phyloP scores from a whole-genome alignment of 1,140 invertebrate genomes.

The Drosophila jambulina region DNA sequence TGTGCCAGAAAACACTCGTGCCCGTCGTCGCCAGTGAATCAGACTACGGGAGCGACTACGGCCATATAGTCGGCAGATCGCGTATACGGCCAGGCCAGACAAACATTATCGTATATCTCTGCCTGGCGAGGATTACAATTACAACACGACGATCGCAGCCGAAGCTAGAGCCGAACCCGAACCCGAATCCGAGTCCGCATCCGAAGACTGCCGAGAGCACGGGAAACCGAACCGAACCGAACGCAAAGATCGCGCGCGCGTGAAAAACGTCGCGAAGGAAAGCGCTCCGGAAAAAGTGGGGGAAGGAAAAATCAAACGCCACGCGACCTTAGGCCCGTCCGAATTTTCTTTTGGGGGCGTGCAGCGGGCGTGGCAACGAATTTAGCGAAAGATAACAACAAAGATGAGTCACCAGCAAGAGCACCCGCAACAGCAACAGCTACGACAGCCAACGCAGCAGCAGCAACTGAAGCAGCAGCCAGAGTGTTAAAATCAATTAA shows the following conservation, averaged over 20 bases:
- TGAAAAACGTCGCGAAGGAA: conserved; percentile 73
- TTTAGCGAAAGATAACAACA: conserved; percentile 57
- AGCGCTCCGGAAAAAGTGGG: conserved; percentile 37
- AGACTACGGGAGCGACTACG: conserved; percentile 61
- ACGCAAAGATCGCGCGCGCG: conserved; percentile 61
- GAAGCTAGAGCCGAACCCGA: conserved; percentile 46
- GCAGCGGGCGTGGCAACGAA: conserved; percentile 60
- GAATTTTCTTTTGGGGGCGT: conserved; percentile 48
- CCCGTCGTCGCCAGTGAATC: conserved; percentile 64
- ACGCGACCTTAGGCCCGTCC: conserved; percentile 75
- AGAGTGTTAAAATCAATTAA: conserved; percentile 71
- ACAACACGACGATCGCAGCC: conserved; percentile 61
- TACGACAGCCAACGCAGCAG: conserved; percentile 38
- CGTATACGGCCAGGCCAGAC: conserved; percentile 78
- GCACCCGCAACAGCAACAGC: conserved; percentile 48
- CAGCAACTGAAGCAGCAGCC: conserved; percentile 42
- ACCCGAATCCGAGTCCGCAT: conserved; percentile 8
- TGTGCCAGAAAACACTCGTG: conserved; percentile 70
- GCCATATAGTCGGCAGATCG: conserved; percentile 76
- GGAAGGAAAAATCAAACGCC: conserved; percentile 58
- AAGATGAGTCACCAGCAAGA: conserved; percentile 74
- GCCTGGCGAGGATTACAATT: conserved; percentile 78
- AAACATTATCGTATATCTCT: conserved; percentile 77
- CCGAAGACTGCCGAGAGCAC: conserved; percentile 52
- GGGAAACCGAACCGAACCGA: conserved; percentile 54